phyloP scores from a whole-genome alignment of 1,140 invertebrate species.

The Brachionus manjavacas region DNA sequence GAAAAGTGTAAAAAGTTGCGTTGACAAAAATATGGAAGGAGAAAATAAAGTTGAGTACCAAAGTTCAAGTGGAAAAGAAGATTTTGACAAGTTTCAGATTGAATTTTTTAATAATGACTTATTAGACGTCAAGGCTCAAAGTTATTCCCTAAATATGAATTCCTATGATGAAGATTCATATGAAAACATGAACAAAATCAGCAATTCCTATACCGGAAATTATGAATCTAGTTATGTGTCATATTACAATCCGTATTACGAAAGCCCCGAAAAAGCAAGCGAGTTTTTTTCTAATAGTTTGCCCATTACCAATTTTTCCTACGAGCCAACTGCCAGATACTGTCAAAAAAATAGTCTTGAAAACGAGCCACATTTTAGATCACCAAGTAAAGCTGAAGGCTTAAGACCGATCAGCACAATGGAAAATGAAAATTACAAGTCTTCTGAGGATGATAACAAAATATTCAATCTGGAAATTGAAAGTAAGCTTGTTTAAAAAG shows the following conservation, averaged over 20 bases:
- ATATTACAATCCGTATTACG: background rate
- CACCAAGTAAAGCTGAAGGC: background rate
- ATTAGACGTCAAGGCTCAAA: background rate
- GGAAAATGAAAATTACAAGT: background rate
- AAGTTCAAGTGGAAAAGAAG: background rate
- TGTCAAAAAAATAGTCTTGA: background rate
- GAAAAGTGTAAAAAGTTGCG: background rate
- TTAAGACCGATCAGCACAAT: background rate
- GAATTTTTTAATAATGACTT: slow-evolving; percentile 14
- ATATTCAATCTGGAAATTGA: slow-evolving; percentile 30
- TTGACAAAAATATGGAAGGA: background rate
- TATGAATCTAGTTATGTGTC: background rate
- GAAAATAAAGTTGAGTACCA: background rate
- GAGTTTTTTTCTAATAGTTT: background rate
- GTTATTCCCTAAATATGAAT: background rate
- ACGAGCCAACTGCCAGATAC: background rate
- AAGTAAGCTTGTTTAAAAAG: background rate
- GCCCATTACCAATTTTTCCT: background rate
- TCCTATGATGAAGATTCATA: background rate
- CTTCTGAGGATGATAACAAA: background rate
- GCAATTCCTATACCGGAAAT: slow-evolving; percentile 12
- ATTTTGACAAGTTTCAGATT: background rate
- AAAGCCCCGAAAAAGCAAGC: background rate
- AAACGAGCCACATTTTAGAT: background rate
- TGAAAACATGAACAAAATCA: background rate